These are phyloP conservation scores for Callaeas wilsoni DNA, from an alignment of 2,113 vertebrate species.

Conservation along the genomic window DNA sequence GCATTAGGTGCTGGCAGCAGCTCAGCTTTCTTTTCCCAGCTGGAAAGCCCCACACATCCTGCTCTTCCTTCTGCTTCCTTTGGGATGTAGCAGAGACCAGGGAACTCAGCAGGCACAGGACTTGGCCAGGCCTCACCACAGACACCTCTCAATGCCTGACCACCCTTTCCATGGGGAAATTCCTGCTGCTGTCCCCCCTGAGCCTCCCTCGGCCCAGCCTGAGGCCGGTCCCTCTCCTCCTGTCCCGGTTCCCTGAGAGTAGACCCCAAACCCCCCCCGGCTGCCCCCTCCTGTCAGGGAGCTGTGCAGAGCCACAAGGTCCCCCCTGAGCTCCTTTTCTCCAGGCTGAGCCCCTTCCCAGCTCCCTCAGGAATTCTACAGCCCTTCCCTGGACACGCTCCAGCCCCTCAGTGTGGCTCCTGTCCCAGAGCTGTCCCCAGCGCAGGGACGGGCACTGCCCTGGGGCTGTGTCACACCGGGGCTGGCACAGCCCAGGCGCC, in stretches of 20 bases:
- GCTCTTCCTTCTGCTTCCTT: constrained; percentile 3
- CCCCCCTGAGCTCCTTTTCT: neutral
- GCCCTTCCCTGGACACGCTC: neutral
- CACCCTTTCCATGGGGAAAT: neutral
- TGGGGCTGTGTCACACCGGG: neutral
- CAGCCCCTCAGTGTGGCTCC: neutral
- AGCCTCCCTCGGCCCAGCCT: neutral
- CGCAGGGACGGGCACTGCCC: neutral
- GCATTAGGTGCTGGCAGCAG: neutral
- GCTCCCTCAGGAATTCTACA: neutral
- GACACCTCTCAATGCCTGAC: neutral
- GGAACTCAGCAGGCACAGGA: neutral
- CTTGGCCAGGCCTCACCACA: neutral
- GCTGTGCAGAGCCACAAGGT: neutral
- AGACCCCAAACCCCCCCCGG: neutral
- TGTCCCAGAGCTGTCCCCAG: neutral
- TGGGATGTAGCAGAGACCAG: neutral
- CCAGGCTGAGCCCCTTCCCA: neutral
- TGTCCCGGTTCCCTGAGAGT: neutral
- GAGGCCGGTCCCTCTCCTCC: neutral
- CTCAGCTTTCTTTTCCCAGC: neutral
- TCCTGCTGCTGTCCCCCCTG: neutral
- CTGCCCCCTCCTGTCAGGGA: neutral
- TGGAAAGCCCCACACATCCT: neutral
- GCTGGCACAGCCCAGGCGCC: neutral